Percentiles rank a stretch among this genome's conserved stretches.
phyloP scores from a whole-genome alignment of 2,888 invertebrate species.

The Orthosia gracilis region DNA sequence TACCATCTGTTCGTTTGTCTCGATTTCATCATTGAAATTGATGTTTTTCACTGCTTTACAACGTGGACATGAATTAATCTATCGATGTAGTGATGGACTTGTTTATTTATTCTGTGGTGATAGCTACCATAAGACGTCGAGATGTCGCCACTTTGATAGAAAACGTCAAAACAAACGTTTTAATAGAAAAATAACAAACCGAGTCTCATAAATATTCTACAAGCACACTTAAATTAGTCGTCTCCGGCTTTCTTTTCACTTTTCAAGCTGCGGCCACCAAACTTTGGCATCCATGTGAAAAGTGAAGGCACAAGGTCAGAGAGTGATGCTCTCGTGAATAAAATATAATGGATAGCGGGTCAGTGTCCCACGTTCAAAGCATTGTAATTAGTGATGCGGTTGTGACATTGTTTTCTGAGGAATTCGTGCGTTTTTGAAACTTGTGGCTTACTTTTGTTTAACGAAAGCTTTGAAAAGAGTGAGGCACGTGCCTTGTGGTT shows the following conservation, averaged over 20 bases:
- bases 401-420: conserved; percentile 57
- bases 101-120: no score
- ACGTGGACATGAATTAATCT: background rate
- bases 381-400: conserved; percentile 58
- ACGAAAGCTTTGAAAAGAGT: conserved; percentile 44
- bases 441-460: conserved; percentile 43
- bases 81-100: no score
- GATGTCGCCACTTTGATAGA: background rate
- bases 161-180: background rate
- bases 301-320: conserved; percentile 61
- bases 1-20: background rate
- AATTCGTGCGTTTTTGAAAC: conserved; percentile 45
- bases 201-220: conserved; percentile 40
- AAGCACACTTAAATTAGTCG: conserved; percentile 26
- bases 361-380: conserved; percentile 56
- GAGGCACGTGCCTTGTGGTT: background rate
- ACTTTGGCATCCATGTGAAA: conserved; percentile 54
- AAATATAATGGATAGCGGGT: conserved; percentile 51
- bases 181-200: conserved; percentile 8
- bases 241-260: conserved; percentile 66
- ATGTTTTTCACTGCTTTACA: no score
- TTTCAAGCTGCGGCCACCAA: conserved; percentile 36
- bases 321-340: conserved; percentile 38
- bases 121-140: background rate
- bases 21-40: background rate